Evolutionary conservation across 2,797 vertebrate genomes (phyloP).

Genomic region (Cuniculus paca): DNA sequence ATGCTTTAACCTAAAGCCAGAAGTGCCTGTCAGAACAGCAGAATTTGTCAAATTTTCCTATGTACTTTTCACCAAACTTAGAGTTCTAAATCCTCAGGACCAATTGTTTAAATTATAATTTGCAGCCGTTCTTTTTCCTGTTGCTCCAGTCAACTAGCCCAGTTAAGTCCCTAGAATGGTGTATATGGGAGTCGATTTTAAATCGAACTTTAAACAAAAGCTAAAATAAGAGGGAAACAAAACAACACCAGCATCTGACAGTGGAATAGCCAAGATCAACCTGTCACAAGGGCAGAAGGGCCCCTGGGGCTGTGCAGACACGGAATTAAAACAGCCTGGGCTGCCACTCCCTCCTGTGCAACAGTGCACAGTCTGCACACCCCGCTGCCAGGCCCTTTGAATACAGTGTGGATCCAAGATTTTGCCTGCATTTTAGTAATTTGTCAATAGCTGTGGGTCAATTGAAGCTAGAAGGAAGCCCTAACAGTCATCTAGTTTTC

Average conservation of each 20-base stretch:
- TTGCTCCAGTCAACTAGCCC: background rate
- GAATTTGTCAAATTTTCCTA: slow-evolving; percentile 27
- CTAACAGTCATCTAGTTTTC: background rate
- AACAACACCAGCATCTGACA: slow-evolving; percentile 38
- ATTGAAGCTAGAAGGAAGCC: background rate
- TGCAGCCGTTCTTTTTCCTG: background rate
- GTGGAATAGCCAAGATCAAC: slow-evolving; percentile 62
- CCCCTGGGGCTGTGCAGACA: background rate
- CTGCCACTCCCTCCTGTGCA: background rate
- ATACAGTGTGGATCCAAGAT: background rate
- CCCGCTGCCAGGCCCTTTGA: background rate
- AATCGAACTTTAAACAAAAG: slow-evolving; percentile 64
- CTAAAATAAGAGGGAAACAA: slow-evolving; percentile 48
- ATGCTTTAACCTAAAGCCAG: slow-evolving; percentile 52
- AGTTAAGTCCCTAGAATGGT: background rate
- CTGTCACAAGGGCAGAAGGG: slow-evolving; percentile 52
- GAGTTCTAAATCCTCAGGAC: slow-evolving; percentile 27
- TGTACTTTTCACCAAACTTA: background rate
- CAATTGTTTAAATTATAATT: slow-evolving; percentile 21
- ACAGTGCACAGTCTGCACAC: background rate
- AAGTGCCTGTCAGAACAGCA: background rate
- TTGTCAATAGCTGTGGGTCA: background rate
- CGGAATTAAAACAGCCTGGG: background rate
- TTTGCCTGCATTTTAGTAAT: slow-evolving; percentile 48
- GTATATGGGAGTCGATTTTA: background rate